Percentiles rank a stretch among this genome's conserved stretches.
phyloP scores from a whole-genome alignment of 2,797 vertebrate genomes.

The Falco cherrug region DNA sequence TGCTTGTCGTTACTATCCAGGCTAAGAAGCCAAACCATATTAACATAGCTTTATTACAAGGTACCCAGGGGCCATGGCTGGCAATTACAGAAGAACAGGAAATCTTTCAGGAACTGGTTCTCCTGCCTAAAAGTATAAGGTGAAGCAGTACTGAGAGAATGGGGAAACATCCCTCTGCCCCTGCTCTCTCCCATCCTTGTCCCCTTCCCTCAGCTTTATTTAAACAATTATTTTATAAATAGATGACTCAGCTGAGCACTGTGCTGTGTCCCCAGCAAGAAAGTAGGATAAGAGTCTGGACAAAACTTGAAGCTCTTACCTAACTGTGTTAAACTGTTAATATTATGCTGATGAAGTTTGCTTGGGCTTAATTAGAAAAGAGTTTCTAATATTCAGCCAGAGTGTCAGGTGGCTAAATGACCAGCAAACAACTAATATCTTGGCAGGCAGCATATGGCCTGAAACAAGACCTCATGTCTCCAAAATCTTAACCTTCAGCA shows the following conservation, averaged over 20 bases:
- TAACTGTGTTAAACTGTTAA: not conserved
- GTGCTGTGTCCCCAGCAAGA: not conserved
- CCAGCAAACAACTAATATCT: not conserved
- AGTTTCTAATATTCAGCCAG: not conserved
- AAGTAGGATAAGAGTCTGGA: not conserved
- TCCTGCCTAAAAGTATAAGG: not conserved
- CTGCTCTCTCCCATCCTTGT: not conserved
- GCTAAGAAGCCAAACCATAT: not conserved
- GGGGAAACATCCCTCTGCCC: not conserved
- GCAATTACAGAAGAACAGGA: not conserved
- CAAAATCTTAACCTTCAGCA: not conserved
- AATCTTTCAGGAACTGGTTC: not conserved
- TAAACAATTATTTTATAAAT: not conserved
- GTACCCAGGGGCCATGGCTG: not conserved
- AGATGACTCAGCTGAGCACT: not conserved
- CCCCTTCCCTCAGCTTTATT: not conserved
- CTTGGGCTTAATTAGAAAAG: not conserved
- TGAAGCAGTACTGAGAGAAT: not conserved
- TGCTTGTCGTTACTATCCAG: not conserved
- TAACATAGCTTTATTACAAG: not conserved
- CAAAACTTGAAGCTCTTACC: not conserved
- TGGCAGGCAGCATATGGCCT: not conserved
- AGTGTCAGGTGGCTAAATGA: not conserved
- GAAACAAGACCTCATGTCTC: not conserved
- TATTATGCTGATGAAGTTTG: not conserved